Conservation (phyloP, 2,113 vertebrate genomes). For the Anoura caudifer region DNA sequence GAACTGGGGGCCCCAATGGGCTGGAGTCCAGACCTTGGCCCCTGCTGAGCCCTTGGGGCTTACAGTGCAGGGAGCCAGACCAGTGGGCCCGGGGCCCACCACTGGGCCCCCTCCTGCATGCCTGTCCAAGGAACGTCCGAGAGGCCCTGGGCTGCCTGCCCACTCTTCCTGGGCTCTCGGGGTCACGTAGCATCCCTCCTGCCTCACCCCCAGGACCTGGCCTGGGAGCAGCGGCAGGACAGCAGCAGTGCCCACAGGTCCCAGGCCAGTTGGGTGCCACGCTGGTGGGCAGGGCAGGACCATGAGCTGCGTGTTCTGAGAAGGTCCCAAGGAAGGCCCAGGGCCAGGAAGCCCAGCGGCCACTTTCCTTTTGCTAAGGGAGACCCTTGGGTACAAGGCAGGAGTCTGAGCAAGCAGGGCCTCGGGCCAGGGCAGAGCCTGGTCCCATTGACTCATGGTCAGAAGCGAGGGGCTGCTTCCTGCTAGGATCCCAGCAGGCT, state of each 20-base stretch:
- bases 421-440: neutral
- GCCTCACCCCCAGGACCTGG: rapidly evolving
- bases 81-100: too few species aligned
- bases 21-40: neutral
- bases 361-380: neutral
- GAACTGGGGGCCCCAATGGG: neutral
- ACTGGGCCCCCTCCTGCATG: rapidly evolving
- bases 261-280: rapidly evolving
- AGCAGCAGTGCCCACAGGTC: neutral
- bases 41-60: rapidly evolving
- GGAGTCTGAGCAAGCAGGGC: rapidly evolving
- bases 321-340: neutral
- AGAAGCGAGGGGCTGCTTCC: neutral
- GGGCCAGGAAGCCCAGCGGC: neutral
- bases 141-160: neutral
- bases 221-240: neutral
- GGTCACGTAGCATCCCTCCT: rapidly evolving
- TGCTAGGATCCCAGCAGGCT: rapidly evolving
- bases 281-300: neutral
- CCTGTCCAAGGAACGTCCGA: neutral
- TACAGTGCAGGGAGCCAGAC: neutral
- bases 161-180: rapidly evolving
- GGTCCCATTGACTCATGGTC: rapidly evolving
- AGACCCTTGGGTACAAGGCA: neutral
- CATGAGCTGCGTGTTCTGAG: rapidly evolving